Percentiles rank a stretch among this genome's conserved stretches.
phyloP scores from a whole-genome alignment of 2,113 vertebrate species.

The Aramus guarauna region DNA sequence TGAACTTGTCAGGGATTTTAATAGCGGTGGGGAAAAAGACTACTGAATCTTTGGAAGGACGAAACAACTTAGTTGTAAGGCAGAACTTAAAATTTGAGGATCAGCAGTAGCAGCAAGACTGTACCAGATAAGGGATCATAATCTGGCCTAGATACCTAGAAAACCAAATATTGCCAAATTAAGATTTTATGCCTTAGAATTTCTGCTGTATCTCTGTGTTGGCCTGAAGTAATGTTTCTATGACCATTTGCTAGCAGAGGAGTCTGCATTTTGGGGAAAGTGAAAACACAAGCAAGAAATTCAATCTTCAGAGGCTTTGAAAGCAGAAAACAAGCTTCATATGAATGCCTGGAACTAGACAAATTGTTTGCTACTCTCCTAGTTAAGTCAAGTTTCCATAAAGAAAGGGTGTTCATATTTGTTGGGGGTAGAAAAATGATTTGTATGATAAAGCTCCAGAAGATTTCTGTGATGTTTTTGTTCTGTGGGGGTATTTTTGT shows the following conservation, averaged over 20 bases:
- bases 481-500: neutral
- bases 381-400: neutral
- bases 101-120: neutral
- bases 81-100: neutral
- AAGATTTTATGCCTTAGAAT: neutral
- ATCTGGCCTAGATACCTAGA: neutral
- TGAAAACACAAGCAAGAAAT: too few relatives aligned
- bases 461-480: neutral
- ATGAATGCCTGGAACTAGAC: neutral
- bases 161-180: neutral
- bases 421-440: neutral
- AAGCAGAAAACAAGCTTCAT: neutral
- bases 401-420: neutral
- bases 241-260: rapidly evolving
- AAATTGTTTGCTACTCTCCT: neutral
- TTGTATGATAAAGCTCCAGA: neutral
- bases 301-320: neutral
- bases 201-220: neutral
- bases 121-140: neutral
- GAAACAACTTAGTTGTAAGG: neutral
- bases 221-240: neutral
- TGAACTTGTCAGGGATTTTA: neutral
- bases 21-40: neutral
- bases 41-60: neutral
- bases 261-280: neutral